Evolutionary conservation across 1,140 invertebrate species (phyloP).

Genomic region (Aphelenchoides avenae): DNA sequence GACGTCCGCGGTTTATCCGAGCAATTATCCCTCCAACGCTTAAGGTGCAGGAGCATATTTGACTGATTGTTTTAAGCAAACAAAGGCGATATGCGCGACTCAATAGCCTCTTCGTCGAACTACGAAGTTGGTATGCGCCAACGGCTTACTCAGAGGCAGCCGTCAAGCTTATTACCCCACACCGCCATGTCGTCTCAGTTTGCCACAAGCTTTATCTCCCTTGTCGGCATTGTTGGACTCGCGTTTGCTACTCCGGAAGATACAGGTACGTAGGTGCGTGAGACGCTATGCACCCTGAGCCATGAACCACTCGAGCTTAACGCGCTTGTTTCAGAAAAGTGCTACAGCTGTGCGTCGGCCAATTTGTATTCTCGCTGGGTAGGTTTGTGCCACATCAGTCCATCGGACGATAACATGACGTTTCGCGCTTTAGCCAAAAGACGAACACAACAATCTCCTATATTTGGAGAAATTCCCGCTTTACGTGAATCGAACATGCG

Average conservation of each 20-base stretch:
- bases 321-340: slow-evolving; percentile 48
- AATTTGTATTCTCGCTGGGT: slow-evolving; percentile 39
- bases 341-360: slow-evolving; percentile 46
- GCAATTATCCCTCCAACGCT: too few species aligned
- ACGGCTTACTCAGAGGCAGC: neutral
- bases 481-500: slow-evolving; percentile 42
- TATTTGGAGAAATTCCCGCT: slow-evolving; percentile 34
- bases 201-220: slow-evolving; percentile 9
- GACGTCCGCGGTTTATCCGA: too few species aligned
- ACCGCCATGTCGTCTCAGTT: neutral
- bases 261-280: neutral
- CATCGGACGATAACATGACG: neutral
- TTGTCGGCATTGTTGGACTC: neutral
- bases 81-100: too few species aligned
- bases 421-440: slow-evolving; percentile 39
- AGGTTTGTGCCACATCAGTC: slow-evolving; percentile 13
- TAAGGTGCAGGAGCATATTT: too few species aligned
- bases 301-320: too few species aligned
- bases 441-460: slow-evolving; percentile 38
- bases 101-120: too few species aligned
- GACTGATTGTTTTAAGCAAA: too few species aligned
- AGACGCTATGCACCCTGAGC: too few species aligned
- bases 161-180: slow-evolving; percentile 10
- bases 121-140: too few species aligned
- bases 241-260: neutral